Evolutionary conservation across 2,113 vertebrate genomes (phyloP).

Genomic region (Thermophis baileyi): DNA sequence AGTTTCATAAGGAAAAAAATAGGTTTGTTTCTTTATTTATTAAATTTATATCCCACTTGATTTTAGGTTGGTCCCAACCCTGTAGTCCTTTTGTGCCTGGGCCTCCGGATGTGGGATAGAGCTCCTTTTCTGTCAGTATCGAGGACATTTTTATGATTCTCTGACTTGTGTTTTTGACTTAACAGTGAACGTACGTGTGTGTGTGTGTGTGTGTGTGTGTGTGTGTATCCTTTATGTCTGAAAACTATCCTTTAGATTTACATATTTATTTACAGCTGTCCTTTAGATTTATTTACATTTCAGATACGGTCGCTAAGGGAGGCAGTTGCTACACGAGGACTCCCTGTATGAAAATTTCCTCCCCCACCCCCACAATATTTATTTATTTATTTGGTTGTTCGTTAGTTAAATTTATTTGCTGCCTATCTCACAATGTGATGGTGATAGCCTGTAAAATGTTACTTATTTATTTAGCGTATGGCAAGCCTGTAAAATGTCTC

Average conservation of each 20-base stretch:
- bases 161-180: background rate
- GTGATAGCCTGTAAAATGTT: background rate
- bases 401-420: background rate
- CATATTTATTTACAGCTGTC: too few species aligned
- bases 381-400: background rate
- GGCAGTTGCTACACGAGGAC: background rate
- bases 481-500: background rate
- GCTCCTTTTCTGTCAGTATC: background rate
- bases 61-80: background rate
- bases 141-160: background rate
- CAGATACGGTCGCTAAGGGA: background rate
- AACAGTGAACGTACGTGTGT: background rate
- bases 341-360: background rate
- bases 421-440: background rate
- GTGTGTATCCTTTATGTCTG: background rate
- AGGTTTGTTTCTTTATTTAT: background rate
- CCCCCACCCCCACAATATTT: background rate
- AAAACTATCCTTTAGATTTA: background rate
- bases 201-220: background rate
- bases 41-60: background rate
- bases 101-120: background rate
- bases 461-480: background rate
- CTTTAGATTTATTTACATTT: background rate
- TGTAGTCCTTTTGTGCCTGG: background rate
- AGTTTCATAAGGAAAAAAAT: background rate